These are phyloP conservation scores for Harpagus bidentatus DNA, from an alignment of 2,113 vertebrate species.

Conservation along the genomic window DNA sequence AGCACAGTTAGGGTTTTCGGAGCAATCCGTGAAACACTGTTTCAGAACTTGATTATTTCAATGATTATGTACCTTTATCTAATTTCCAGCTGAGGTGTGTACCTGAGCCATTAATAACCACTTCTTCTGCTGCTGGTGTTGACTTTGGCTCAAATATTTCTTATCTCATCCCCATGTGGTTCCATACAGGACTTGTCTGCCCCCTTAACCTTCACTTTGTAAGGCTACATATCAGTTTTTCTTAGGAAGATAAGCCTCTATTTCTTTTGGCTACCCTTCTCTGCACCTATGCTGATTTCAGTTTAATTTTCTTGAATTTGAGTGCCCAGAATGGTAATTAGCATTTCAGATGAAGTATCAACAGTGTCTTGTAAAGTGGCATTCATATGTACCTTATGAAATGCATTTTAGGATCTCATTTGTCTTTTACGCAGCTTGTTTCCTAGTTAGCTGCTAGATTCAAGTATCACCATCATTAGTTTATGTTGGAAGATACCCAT, in stretches of 20 bases:
- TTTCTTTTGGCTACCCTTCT: neutral
- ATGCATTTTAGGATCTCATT: neutral
- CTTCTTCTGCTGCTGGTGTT: neutral
- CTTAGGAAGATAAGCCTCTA: neutral
- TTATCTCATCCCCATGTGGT: neutral
- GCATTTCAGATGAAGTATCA: neutral
- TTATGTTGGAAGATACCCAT: neutral
- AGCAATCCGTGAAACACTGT: neutral
- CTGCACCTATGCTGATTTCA: neutral
- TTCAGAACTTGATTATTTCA: neutral
- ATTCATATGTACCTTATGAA: neutral
- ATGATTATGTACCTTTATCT: neutral
- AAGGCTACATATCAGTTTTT: neutral
- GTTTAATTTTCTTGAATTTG: neutral
- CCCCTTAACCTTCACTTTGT: neutral
- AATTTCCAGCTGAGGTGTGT: neutral
- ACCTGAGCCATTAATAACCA: neutral
- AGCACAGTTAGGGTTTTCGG: neutral
- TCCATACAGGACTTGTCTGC: neutral
- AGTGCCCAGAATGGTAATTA: neutral
- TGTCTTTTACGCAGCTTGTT: neutral
- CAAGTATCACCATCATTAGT: neutral
- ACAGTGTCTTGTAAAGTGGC: neutral
- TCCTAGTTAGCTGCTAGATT: neutral
- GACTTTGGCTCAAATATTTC: neutral